Percentiles rank a stretch among this genome's conserved stretches.
phyloP scores from a whole-genome alignment of 2,797 vertebrate species.

The Ptychadena robeensis region DNA sequence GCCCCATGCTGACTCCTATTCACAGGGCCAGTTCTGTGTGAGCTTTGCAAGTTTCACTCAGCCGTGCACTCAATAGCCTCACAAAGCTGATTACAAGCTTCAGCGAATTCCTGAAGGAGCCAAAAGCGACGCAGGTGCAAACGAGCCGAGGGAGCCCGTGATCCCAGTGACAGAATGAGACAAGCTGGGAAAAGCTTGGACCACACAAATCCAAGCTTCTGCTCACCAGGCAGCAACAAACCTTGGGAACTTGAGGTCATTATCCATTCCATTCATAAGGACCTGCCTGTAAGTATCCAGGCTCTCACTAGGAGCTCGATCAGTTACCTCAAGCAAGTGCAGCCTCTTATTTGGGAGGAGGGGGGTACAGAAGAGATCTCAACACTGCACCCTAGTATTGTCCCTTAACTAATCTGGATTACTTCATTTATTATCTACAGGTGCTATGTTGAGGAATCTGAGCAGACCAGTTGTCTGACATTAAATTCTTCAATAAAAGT shows the following conservation, averaged over 20 bases:
- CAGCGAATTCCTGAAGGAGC: constrained; percentile 98
- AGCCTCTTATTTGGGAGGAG: constrained; percentile 9
- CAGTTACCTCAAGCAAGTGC: constrained; percentile 37
- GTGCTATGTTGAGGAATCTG: not conserved
- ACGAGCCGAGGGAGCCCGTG: constrained; percentile 83
- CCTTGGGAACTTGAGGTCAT: constrained; percentile 82
- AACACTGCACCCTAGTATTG: not conserved
- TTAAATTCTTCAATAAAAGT: not conserved
- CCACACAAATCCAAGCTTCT: constrained; percentile 90
- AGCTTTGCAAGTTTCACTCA: constrained; percentile 97
- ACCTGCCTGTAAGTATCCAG: constrained; percentile 61
- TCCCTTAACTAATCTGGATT: constrained; percentile 25
- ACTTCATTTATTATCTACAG: constrained; percentile 6
- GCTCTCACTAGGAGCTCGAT: constrained; percentile 48
- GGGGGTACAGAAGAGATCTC: constrained; percentile 21
- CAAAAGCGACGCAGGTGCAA: constrained; percentile 96
- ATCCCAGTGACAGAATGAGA: constrained; percentile 85
- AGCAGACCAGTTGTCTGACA: not conserved
- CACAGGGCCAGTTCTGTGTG: constrained; percentile 88
- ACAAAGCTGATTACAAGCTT: constrained; percentile 99
- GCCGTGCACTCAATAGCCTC: constrained; percentile 95
- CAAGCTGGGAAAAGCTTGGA: constrained; percentile 85
- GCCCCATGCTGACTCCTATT: constrained; percentile 96
- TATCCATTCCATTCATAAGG: constrained; percentile 76
- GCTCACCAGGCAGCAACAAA: constrained; percentile 79